phyloP scores from a whole-genome alignment of 2,797 vertebrate genomes.

The Steatocranus sp. region DNA sequence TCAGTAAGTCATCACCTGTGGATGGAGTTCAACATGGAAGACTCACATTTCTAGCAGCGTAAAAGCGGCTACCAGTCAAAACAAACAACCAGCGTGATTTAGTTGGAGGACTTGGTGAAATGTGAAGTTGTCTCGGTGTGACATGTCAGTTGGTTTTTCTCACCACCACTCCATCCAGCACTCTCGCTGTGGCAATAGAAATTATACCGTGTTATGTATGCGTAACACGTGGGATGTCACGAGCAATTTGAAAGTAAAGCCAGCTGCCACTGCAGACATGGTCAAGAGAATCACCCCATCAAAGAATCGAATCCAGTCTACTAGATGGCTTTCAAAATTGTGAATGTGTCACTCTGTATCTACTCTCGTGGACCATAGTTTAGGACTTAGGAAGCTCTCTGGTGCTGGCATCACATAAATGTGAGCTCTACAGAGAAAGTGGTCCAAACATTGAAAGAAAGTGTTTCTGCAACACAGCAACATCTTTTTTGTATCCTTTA shows the following conservation, averaged over 20 bases:
- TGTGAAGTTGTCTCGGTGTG: not conserved
- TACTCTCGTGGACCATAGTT: not conserved
- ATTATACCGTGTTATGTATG: not conserved
- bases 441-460: not conserved
- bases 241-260: not conserved
- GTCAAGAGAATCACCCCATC: not conserved
- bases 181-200: not conserved
- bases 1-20: not conserved
- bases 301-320: not conserved
- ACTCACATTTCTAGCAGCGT: not conserved
- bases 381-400: conserved; percentile 17
- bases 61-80: not conserved
- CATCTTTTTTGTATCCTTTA: not conserved
- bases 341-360: not conserved
- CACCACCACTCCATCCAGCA: not conserved
- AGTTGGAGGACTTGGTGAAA: not conserved
- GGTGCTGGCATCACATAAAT: conserved; percentile 13
- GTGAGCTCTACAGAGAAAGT: conserved; percentile 7
- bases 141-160: not conserved
- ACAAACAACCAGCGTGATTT: not conserved
- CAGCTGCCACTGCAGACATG: not conserved
- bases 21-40: not conserved
- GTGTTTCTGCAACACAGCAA: not conserved
- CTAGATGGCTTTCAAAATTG: not conserved
- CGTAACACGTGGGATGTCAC: not conserved